A percentile compares a stretch with the other conserved stretches of the same genome.
These are phyloP conservation scores for Cerastoderma edule DNA, from an alignment of 2,888 invertebrate species.

Conservation along the genomic window DNA sequence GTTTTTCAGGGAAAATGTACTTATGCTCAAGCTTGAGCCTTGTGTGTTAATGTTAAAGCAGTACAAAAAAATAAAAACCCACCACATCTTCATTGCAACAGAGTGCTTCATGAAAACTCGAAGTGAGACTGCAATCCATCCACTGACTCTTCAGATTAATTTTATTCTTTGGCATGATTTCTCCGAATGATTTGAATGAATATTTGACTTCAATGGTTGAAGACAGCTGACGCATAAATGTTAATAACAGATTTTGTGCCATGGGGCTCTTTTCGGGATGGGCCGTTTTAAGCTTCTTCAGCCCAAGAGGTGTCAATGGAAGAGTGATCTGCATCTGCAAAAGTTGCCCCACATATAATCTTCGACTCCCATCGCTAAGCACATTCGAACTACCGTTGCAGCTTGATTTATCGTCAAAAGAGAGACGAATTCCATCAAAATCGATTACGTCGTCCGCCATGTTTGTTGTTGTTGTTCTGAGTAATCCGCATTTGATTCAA, in stretches of 20 bases:
- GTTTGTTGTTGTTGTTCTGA: conserved; percentile 14
- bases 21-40: too few species aligned
- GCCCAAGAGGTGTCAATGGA: conserved; percentile 14
- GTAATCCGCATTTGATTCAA: too few species aligned
- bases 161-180: background rate
- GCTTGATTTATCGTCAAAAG: conserved; percentile 19
- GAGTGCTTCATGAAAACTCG: conserved; percentile 23
- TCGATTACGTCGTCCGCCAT: conserved; percentile 35
- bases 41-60: too few species aligned
- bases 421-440: conserved; percentile 24
- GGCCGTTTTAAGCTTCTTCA: conserved; percentile 28
- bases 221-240: conserved; percentile 35
- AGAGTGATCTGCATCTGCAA: conserved; percentile 1
- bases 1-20: too few species aligned
- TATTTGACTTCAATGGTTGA: conserved; percentile 32
- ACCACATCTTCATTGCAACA: background rate
- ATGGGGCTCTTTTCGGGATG: conserved; percentile 32
- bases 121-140: conserved; percentile 10
- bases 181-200: conserved; percentile 19
- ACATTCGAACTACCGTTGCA: background rate
- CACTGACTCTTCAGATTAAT: background rate
- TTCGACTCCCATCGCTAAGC: background rate
- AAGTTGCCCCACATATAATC: conserved; percentile 28
- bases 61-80: too few species aligned
- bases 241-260: conserved; percentile 31